Evolutionary conservation across 1,140 invertebrate species (phyloP).

Genomic region (Hestina assimilis): DNA sequence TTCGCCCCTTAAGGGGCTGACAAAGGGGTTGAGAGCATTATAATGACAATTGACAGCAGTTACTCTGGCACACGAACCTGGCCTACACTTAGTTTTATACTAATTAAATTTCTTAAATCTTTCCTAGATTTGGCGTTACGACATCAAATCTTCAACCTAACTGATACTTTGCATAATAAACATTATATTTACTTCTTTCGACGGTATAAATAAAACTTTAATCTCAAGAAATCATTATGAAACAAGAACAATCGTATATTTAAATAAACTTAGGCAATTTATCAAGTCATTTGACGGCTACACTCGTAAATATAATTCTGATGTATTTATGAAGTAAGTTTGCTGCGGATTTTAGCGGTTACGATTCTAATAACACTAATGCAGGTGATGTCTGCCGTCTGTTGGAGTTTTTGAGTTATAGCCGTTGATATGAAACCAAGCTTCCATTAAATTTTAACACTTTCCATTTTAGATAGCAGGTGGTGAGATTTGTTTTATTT

Average conservation of each 20-base stretch:
- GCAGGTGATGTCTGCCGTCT: slow-evolving; percentile 14
- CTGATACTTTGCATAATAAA: too few species aligned
- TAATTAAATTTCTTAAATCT: too few species aligned
- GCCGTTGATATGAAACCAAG: neutral
- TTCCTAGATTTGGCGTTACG: too few species aligned
- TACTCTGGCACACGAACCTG: too few species aligned
- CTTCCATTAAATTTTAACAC: neutral
- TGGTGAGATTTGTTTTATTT: too few species aligned
- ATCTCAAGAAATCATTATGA: slow-evolving; percentile 14
- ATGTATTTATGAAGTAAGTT: slow-evolving; percentile 52
- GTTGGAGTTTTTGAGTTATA: slow-evolving; percentile 20
- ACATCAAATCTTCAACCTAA: too few species aligned
- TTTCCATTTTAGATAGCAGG: slow-evolving; percentile 5
- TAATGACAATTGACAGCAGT: too few species aligned
- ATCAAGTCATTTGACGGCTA: slow-evolving; percentile 35
- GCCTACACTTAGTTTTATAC: too few species aligned
- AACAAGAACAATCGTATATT: slow-evolving; percentile 26
- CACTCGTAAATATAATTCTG: slow-evolving; percentile 42
- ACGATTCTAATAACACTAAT: slow-evolving; percentile 31
- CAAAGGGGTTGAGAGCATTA: too few species aligned
- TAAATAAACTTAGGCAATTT: slow-evolving; percentile 36
- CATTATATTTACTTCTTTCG: too few species aligned
- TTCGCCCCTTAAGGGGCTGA: too few species aligned
- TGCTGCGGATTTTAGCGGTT: slow-evolving; percentile 34
- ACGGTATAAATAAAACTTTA: too few species aligned